phyloP scores from a whole-genome alignment of 2,797 vertebrate species.

The Lithobates pipiens region DNA sequence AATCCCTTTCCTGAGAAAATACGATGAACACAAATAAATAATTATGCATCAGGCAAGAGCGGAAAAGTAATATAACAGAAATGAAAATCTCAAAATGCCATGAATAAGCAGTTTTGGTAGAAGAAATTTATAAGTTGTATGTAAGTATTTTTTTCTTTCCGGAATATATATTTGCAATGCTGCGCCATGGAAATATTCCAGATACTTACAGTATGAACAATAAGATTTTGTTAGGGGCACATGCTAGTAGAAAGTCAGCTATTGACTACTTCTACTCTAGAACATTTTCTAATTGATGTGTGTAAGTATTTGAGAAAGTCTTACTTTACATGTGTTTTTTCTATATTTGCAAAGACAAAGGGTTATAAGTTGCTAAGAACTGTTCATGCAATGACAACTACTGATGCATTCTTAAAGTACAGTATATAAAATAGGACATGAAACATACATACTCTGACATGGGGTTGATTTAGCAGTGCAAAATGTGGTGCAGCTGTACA shows the following conservation, averaged over 20 bases:
- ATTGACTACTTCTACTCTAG: background rate
- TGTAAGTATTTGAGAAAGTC: too few relatives aligned
- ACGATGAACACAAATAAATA: slow-evolving; percentile 51
- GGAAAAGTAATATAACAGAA: slow-evolving; percentile 38
- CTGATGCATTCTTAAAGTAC: too few relatives aligned
- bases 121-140: slow-evolving; percentile 26
- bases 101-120: slow-evolving; percentile 50
- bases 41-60: slow-evolving; percentile 47
- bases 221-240: background rate
- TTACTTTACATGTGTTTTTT: background rate
- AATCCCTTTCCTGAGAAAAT: slow-evolving; percentile 56
- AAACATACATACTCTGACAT: background rate
- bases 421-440: background rate
- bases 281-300: too few relatives aligned
- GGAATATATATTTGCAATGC: background rate
- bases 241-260: too few relatives aligned
- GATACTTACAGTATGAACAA: background rate
- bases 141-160: slow-evolving; percentile 10
- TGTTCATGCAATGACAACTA: too few relatives aligned
- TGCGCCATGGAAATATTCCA: slow-evolving; percentile 8
- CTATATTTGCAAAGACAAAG: background rate
- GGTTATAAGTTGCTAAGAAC: background rate
- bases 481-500: too few relatives aligned
- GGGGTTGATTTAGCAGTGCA: too few relatives aligned
- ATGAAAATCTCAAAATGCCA: slow-evolving; percentile 48